Evolutionary conservation across 2,888 invertebrate genomes (phyloP), one percentile per base, ranked within the genome.

Genomic region (Ceramica pisi): DNA sequence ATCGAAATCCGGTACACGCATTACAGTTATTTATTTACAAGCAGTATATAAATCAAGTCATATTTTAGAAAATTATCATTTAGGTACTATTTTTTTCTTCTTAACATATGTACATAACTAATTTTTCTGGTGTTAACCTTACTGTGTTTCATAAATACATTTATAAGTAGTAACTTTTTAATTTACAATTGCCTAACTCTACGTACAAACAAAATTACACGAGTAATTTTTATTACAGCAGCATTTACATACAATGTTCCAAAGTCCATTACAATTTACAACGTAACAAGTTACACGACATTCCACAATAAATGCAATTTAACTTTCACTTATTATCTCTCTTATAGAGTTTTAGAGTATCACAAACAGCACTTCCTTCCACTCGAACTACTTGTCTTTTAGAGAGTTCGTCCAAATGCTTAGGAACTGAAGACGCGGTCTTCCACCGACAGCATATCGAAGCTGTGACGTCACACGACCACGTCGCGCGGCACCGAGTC

Each of bases 381-480:
- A 90, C 88, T 88, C 87, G 86, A 85, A 89, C 88, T 84, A 86
- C 84, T 86, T 86, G 89, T 89, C 88, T 88, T 88, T 87, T 83
- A 79, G 81, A 87, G 87, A 86, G 85, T 86, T 89, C 88, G 92
- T 93, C 90, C 89, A 90, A 91, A 88, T 90, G 88, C 92, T 95
- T 96, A 96, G 96, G 96, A 96, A 96, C 96, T 96, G 92, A 94
- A 94, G 91, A 94, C 93, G 92, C 96, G 95, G 94, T 96, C 95
- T 92, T 96, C 96, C 83, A 95, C 91, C 87, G 96, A 96, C 91
- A 96, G 94, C 94, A 96, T 95, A 89, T 96, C 96, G 87, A 96
- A 96, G 91, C 96, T 96, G 91, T 97, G 97, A 94, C 96, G 97
- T 97, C 97, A 97, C 96, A 97, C 97, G 80, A 97, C 96, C 80